Conservation (phyloP, 2,797 vertebrate species). For the Oreochromis mossambicus region DNA sequence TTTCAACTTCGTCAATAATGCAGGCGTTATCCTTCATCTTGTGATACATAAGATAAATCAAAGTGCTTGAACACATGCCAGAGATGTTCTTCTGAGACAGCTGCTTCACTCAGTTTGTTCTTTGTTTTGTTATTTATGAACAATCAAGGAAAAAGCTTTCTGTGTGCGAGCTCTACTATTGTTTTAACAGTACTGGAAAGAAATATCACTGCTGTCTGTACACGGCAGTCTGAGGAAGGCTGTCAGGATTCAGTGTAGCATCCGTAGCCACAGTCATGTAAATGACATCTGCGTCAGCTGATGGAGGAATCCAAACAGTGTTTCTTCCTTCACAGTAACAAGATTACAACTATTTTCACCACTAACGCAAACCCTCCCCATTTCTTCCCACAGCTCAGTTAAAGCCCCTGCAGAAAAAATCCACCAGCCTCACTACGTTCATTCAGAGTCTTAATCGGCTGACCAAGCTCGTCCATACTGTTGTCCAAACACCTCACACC, state of each 20-base stretch:
- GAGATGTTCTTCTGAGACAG: neutral
- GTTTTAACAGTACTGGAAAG: neutral
- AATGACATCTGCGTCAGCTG: neutral
- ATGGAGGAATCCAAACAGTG: neutral
- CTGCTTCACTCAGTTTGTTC: neutral
- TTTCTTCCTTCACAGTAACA: neutral
- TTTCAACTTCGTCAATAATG: conserved; percentile 2
- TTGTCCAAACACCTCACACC: neutral
- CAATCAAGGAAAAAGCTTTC: neutral
- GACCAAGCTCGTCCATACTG: neutral
- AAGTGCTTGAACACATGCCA: neutral
- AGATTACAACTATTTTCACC: neutral
- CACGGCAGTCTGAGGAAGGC: neutral
- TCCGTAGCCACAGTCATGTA: neutral
- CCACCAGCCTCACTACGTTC: neutral
- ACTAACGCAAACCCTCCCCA: neutral
- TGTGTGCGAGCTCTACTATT: neutral
- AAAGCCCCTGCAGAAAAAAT: neutral
- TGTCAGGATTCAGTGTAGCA: neutral
- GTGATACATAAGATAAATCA: neutral
- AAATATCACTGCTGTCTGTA: neutral
- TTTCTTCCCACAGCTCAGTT: neutral
- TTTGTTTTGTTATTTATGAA: neutral
- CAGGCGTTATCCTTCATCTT: neutral
- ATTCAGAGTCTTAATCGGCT: neutral